Evolutionary conservation across 2,113 vertebrate species (phyloP).

Genomic region (Cheirogaleus medius): DNA sequence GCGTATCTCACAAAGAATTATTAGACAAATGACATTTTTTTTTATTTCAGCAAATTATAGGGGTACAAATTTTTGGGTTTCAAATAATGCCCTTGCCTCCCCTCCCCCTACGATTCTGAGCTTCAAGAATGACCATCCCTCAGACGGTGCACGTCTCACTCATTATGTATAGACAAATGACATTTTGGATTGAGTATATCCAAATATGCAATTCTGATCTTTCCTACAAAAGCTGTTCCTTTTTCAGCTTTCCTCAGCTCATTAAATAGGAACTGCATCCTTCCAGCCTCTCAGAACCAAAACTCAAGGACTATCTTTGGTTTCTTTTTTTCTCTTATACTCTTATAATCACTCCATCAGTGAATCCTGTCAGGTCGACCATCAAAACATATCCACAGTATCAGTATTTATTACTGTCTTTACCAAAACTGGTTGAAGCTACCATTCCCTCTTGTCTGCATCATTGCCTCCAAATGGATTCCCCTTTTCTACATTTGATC

Average conservation of each 20-base stretch:
- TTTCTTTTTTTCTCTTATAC: background rate
- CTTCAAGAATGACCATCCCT: no score
- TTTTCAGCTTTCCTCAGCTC: no score
- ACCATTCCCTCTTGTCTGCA: no score
- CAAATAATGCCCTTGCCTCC: no score
- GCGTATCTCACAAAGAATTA: background rate
- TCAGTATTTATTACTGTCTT: no score
- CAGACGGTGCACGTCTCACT: no score
- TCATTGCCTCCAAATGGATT: no score
- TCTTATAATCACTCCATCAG: background rate
- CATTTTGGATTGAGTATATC: background rate
- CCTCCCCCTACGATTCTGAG: no score
- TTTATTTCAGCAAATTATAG: no score
- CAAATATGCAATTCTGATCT: background rate
- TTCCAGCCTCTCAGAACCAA: background rate
- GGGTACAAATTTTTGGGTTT: no score
- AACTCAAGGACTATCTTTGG: background rate
- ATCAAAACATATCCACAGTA: no score
- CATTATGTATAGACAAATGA: background rate
- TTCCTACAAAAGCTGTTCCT: background rate
- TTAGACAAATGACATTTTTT: background rate
- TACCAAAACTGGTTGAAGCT: no score
- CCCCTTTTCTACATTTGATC: background rate
- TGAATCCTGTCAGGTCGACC: background rate
- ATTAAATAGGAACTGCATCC: background rate